Evolutionary conservation across 2,113 vertebrate species (phyloP).

Genomic region (Excalfactoria chinensis): DNA sequence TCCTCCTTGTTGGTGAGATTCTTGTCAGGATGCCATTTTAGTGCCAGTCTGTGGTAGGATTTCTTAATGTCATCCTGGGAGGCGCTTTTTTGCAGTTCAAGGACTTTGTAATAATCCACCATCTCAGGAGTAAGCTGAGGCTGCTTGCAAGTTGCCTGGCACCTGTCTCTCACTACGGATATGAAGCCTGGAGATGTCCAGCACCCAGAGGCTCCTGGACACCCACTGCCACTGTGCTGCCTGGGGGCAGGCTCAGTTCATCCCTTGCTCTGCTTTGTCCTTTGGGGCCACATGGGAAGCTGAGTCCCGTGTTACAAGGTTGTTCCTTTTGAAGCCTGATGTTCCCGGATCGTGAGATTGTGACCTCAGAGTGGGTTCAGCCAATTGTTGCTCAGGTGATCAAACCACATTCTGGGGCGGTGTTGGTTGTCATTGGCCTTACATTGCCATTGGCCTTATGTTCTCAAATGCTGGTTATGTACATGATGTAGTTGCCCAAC

Average conservation of each 20-base stretch:
- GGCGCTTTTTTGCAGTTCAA: conserved; percentile 81
- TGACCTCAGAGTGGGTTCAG: conserved; percentile 33
- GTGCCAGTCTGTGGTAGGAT: conserved; percentile 87
- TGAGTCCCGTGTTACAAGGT: background rate
- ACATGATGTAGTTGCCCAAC: fast-evolving
- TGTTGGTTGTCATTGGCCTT: background rate
- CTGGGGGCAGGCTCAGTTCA: background rate
- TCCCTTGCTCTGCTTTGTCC: background rate
- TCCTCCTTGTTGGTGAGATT: conserved; percentile 87
- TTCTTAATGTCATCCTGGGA: conserved; percentile 88
- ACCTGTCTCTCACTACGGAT: background rate
- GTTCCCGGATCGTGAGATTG: background rate
- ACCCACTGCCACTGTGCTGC: background rate
- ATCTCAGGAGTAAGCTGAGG: conserved; percentile 9
- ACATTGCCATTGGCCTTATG: background rate
- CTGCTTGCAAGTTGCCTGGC: background rate
- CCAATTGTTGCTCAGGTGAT: background rate
- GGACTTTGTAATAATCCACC: conserved; percentile 84
- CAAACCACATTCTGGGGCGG: background rate
- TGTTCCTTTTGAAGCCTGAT: conserved; percentile 2
- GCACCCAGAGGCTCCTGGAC: background rate
- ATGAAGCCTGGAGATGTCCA: background rate
- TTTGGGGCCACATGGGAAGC: background rate
- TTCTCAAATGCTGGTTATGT: background rate
- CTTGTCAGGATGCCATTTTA: conserved; percentile 94